Evolutionary conservation across 2,797 vertebrate genomes (phyloP).

Genomic region (Diplodus puntazzo): DNA sequence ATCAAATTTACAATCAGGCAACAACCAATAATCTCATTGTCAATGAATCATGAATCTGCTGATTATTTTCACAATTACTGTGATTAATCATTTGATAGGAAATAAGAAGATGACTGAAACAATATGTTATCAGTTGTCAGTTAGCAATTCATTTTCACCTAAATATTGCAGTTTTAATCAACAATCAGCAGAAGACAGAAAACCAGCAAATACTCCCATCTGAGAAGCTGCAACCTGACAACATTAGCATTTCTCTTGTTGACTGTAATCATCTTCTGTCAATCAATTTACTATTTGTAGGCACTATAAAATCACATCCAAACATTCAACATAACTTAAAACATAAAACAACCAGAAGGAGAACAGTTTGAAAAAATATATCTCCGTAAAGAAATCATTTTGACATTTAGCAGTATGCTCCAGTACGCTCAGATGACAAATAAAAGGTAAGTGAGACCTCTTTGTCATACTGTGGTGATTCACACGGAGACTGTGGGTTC

Average conservation of each 20-base stretch:
- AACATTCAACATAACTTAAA: neutral
- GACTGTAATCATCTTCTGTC: neutral
- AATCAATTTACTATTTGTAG: neutral
- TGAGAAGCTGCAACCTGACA: neutral
- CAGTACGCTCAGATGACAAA: neutral
- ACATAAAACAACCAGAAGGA: neutral
- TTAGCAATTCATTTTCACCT: no score
- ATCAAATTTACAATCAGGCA: neutral
- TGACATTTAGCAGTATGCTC: neutral
- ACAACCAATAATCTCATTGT: no score
- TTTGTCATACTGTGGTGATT: constrained; percentile 34
- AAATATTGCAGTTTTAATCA: no score
- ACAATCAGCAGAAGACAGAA: neutral
- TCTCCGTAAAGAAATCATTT: neutral
- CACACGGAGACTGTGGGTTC: constrained; percentile 20
- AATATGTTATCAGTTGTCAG: no score
- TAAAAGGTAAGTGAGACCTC: neutral
- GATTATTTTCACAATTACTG: no score
- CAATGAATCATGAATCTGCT: no score
- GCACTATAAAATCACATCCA: neutral
- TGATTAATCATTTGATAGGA: no score
- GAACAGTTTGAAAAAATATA: neutral
- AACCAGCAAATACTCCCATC: neutral
- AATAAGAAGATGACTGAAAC: no score
- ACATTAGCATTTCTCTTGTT: no score